phyloP scores from a whole-genome alignment of 2,797 vertebrate species.

The Furcifer pardalis region DNA sequence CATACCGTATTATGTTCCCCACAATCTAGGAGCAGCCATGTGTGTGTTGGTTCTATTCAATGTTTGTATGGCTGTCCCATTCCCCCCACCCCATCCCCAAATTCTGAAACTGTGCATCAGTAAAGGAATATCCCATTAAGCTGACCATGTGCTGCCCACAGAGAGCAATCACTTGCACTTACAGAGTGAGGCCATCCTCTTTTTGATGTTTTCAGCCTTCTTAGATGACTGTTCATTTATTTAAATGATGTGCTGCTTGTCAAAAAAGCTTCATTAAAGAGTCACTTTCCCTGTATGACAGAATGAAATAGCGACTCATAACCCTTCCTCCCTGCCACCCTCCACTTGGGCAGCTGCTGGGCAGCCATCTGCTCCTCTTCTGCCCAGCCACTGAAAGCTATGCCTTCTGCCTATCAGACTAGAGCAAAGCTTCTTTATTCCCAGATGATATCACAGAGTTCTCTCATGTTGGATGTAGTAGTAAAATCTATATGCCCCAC shows the following conservation, averaged over 20 bases:
- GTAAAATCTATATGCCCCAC: not conserved
- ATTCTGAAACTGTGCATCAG: not conserved
- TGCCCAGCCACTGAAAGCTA: not conserved
- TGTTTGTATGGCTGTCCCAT: not conserved
- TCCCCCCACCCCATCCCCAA: not conserved
- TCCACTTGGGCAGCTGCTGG: not conserved
- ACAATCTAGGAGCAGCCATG: not conserved
- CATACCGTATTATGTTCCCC: not conserved
- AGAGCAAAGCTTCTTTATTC: not conserved
- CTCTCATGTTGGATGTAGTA: not conserved
- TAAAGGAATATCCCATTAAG: not conserved
- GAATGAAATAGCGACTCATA: constrained; percentile 3
- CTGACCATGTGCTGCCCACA: not conserved
- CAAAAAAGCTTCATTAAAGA: constrained; percentile 16
- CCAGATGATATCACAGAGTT: not conserved
- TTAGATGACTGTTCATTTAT: constrained; percentile 15
- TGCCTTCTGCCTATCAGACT: not conserved
- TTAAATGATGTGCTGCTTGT: constrained; percentile 1
- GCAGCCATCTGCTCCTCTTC: not conserved
- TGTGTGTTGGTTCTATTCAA: not conserved
- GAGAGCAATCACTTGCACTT: not conserved
- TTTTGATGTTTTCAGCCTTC: constrained; percentile 5
- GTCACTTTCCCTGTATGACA: not conserved
- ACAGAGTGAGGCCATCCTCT: not conserved
- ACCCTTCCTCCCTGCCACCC: not conserved